Evolutionary conservation across 2,888 invertebrate genomes (phyloP).

Genomic region (Phaedon cochleariae): DNA sequence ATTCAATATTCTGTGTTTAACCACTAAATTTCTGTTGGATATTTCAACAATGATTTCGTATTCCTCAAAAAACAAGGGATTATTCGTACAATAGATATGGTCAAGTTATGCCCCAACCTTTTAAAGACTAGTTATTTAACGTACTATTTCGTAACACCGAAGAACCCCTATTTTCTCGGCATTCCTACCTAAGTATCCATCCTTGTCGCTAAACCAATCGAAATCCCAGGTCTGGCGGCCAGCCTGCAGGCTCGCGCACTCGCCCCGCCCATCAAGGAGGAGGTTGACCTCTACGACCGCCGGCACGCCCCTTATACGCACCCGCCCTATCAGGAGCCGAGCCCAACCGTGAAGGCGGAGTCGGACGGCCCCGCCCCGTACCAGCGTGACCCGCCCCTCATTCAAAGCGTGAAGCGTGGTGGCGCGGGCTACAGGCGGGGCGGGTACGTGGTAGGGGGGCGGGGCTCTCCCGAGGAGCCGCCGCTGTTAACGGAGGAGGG

Average conservation of each 20-base stretch:
- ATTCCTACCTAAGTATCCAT: too few relatives aligned
- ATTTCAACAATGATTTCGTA: too few relatives aligned
- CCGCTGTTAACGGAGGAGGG: conserved; percentile 71
- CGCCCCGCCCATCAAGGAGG: conserved; percentile 59
- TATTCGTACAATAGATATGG: too few relatives aligned
- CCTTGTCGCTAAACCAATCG: too few relatives aligned
- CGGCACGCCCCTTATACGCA: conserved; percentile 53
- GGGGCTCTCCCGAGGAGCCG: conserved; percentile 72
- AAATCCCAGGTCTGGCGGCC: background rate
- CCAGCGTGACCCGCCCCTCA: conserved; percentile 66
- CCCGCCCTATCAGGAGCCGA: conserved; percentile 51
- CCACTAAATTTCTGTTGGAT: too few relatives aligned
- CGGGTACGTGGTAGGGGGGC: conserved; percentile 65
- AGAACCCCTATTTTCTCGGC: too few relatives aligned
- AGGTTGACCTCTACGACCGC: conserved; percentile 52
- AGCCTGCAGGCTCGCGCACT: conserved; percentile 78
- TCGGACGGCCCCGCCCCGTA: conserved; percentile 53
- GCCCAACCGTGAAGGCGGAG: conserved; percentile 51
- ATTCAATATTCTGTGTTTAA: too few relatives aligned
- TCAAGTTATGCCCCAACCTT: too few relatives aligned
- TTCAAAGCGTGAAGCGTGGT: conserved; percentile 61
- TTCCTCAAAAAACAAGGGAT: too few relatives aligned
- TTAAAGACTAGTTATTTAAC: too few relatives aligned
- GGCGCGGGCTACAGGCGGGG: conserved; percentile 54
- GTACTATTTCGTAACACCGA: too few relatives aligned